Percentiles rank a stretch among this genome's conserved stretches.
Conservation (phyloP, 2,888 invertebrate species). For the Drosophila kanekoi region DNA sequence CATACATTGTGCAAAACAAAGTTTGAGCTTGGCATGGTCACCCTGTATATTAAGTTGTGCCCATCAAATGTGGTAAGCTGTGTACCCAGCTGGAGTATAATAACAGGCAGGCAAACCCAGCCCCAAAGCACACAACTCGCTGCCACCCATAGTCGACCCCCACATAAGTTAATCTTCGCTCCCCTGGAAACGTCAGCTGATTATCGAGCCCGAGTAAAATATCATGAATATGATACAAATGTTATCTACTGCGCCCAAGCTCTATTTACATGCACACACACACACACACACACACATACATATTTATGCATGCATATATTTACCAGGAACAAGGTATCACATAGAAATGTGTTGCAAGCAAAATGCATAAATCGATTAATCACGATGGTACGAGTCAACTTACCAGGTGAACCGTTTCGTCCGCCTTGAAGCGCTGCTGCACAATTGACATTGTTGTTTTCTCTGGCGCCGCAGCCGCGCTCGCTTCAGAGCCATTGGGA, state of each 20-base stretch:
- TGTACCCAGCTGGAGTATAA: background rate
- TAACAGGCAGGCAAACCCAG: background rate
- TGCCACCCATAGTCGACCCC: too few species aligned
- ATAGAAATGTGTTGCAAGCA: constrained; percentile 7
- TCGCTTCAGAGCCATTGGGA: constrained; percentile 13
- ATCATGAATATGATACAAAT: constrained; percentile 9
- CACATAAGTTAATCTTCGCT: background rate
- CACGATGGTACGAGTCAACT: constrained; percentile 32
- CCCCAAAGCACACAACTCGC: too few species aligned
- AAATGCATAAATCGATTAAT: constrained; percentile 24
- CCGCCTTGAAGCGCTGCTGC: constrained; percentile 83
- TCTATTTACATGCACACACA: constrained; percentile 7
- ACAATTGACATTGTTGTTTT: constrained; percentile 72
- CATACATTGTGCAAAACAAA: too few species aligned
- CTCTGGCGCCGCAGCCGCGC: constrained; percentile 9
- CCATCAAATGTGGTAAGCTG: background rate
- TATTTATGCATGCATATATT: too few species aligned
- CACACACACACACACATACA: background rate
- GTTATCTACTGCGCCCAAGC: constrained; percentile 13
- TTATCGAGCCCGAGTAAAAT: constrained; percentile 16
- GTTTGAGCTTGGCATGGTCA: too few species aligned
- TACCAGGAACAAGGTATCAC: background rate
- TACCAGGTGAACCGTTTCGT: constrained; percentile 83
- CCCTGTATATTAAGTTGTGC: too few species aligned
- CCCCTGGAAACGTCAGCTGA: background rate